A percentile compares a stretch with the other conserved stretches of the same genome.
phyloP scores from a whole-genome alignment of 1,140 invertebrate species.

The Anthonomus grandis region DNA sequence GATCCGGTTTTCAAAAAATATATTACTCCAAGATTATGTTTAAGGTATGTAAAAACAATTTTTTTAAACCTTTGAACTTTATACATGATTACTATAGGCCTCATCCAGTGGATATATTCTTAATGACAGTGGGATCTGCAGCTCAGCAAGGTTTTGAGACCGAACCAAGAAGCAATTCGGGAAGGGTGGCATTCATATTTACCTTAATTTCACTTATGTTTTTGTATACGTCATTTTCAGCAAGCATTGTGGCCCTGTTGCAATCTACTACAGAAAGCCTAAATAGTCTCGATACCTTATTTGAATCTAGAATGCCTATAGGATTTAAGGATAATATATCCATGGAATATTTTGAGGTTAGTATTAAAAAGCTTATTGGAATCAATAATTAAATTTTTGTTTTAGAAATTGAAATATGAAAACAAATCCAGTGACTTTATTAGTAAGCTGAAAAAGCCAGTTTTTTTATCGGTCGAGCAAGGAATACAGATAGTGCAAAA shows the following conservation, averaged over 20 bases:
- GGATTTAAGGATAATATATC: constrained; percentile 57
- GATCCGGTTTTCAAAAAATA: constrained; percentile 20
- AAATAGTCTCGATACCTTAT: constrained; percentile 46
- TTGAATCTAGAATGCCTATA: constrained; percentile 55
- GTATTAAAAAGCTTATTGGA: neutral
- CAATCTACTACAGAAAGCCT: constrained; percentile 52
- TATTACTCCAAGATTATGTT: neutral
- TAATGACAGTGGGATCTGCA: constrained; percentile 18
- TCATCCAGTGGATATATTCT: constrained; percentile 13
- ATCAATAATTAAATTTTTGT: neutral
- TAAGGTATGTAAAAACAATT: constrained; percentile 1
- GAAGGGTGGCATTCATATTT: constrained; percentile 40
- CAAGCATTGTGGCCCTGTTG: constrained; percentile 50
- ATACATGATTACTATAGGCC: constrained; percentile 1
- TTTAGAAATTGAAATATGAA: constrained; percentile 44
- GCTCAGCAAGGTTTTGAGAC: constrained; percentile 23
- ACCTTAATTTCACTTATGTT: constrained; percentile 42
- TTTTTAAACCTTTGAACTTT: neutral
- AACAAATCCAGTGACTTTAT: constrained; percentile 53
- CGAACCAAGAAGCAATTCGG: constrained; percentile 51
- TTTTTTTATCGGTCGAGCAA: constrained; percentile 55
- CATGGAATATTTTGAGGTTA: constrained; percentile 55
- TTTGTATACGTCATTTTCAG: constrained; percentile 46
- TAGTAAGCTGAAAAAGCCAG: constrained; percentile 50
- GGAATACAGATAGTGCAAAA: constrained; percentile 55